Evolutionary conservation across 2,888 invertebrate genomes (phyloP), one percentile per base, ranked within the genome.

Genomic region (Cheilosia impressa): DNA sequence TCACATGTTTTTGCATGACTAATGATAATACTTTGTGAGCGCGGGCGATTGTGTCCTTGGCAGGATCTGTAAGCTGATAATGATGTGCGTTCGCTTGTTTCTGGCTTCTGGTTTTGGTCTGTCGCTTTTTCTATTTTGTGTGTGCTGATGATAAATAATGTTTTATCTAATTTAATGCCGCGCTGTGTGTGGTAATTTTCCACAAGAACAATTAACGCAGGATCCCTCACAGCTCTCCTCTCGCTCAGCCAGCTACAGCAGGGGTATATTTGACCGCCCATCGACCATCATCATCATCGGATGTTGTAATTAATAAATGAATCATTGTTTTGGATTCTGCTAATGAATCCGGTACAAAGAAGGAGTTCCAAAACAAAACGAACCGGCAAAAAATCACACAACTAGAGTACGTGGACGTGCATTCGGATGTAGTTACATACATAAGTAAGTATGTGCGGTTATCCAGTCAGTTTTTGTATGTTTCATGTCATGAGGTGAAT

Each of bases 51-150:
- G 79, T 85, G 85, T 85, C 85, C 76, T 81, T 85, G 85, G 81
- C 85, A 85, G 85, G 76, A 85, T 81, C 76, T 85, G 57, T 81
- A 77, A 85, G 81, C 85, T 85, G 85, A 85, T 85, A 85, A 85
- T 85, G 85, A 81, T 85, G 85, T 85, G 85, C 71, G 85, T 85
- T 77, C 76, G 52, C 66, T 76, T 77, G 81, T 52, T 77, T 76
- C 71, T 80, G 72, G 81, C 81, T 85, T 81, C 66, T 66, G 72
- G 62, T 76, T 47, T 57, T 31, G 17, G 58, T 50, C 53, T 66
- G 31, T 72, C 13, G 43, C 34, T 45, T 52, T 72, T 57, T 38
- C 41, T 34, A 24, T 31, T 31, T 38, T 63, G 63, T 68, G 15
- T 85, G 71, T 69, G 62, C n/a, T 57, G 77, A 85, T 81, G 85